phyloP scores from a whole-genome alignment of 2,888 invertebrate species.

The Agrotis clavis region DNA sequence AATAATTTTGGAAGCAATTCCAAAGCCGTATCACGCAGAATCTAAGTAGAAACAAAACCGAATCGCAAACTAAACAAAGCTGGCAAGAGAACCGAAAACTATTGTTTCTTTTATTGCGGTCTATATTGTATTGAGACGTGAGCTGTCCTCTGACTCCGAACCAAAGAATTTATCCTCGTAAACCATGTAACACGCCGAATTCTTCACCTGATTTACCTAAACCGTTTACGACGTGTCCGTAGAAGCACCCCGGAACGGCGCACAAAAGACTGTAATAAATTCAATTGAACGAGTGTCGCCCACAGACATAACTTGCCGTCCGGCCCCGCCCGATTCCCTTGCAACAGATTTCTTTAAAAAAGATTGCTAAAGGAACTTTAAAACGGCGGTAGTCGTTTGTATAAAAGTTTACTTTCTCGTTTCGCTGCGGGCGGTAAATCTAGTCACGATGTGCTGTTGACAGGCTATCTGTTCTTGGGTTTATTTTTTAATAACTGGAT shows the following conservation, averaged over 20 bases:
- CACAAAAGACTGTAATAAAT: conserved; percentile 83
- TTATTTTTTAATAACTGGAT: conserved; percentile 59
- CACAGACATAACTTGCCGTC: conserved; percentile 77
- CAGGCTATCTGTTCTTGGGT: conserved; percentile 66
- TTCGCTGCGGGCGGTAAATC: conserved; percentile 67
- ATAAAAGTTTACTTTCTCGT: conserved; percentile 79
- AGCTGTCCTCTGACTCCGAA: conserved; percentile 18
- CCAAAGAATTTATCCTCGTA: conserved; percentile 46
- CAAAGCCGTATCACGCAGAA: background rate
- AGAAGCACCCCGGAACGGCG: conserved; percentile 59
- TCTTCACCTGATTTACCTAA: conserved; percentile 66
- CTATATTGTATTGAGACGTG: conserved; percentile 36
- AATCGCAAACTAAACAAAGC: conserved; percentile 28
- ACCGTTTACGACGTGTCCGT: conserved; percentile 67
- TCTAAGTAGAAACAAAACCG: conserved; percentile 15
- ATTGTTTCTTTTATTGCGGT: conserved; percentile 46
- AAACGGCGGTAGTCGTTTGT: conserved; percentile 80
- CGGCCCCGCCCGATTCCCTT: conserved; percentile 70
- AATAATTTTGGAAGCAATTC: background rate
- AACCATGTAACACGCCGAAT: conserved; percentile 48
- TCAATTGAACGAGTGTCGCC: conserved; percentile 83
- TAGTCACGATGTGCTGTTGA: conserved; percentile 66
- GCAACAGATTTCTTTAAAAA: conserved; percentile 81
- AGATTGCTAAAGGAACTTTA: conserved; percentile 78
- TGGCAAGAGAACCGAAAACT: conserved; percentile 4